Conservation (phyloP, 2,797 vertebrate genomes). For the Sebastes ruberrimus region DNA sequence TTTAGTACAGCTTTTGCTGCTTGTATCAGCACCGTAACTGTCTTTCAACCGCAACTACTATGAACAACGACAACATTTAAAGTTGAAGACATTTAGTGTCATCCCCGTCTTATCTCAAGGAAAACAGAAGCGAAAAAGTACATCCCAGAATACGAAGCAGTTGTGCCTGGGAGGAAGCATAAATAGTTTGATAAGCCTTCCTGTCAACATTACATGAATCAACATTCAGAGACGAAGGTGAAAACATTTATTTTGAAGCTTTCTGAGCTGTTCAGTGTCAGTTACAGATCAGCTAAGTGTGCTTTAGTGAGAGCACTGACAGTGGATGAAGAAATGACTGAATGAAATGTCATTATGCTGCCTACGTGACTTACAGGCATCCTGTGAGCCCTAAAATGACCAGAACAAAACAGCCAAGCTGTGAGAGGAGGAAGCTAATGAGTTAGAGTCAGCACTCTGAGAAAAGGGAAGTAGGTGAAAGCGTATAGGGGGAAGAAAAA, state of each 20-base stretch:
- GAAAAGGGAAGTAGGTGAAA: slow-evolving; percentile 48
- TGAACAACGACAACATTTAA: background rate
- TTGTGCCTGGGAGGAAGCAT: background rate
- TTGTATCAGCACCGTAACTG: background rate
- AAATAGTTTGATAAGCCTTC: background rate
- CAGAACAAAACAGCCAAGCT: background rate
- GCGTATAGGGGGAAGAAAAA: slow-evolving; percentile 4
- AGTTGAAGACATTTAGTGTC: background rate
- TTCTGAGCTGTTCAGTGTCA: slow-evolving; percentile 1
- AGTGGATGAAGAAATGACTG: slow-evolving; percentile 18
- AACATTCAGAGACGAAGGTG: slow-evolving; percentile 5
- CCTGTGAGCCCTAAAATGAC: background rate
- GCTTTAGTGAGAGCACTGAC: background rate
- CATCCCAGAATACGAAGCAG: background rate
- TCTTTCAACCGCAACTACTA: background rate
- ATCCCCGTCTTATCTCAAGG: background rate
- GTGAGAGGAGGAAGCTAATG: slow-evolving; percentile 35
- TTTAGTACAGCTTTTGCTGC: slow-evolving; percentile 2
- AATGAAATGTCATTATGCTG: background rate
- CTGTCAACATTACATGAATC: background rate
- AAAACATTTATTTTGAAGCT: slow-evolving; percentile 8
- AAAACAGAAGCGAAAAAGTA: background rate
- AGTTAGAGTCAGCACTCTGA: slow-evolving; percentile 38
- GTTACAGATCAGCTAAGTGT: slow-evolving; percentile 21
- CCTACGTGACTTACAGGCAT: slow-evolving; percentile 4